A percentile compares a stretch with the other conserved stretches of the same genome.
These are phyloP conservation scores for Littorina saxatilis DNA, from an alignment of 1,140 invertebrate genomes.

Conservation along the genomic window DNA sequence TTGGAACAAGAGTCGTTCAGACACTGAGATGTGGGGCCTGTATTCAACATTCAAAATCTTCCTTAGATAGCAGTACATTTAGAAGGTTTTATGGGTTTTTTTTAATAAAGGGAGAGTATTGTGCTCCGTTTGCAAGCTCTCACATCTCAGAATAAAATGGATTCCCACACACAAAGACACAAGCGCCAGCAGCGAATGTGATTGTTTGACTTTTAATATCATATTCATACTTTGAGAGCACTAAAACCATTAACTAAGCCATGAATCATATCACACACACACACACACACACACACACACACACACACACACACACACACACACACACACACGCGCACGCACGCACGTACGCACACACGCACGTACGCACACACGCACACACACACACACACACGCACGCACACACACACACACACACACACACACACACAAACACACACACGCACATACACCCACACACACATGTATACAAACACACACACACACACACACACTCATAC, in stretches of 20 bases:
- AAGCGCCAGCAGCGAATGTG: too few relatives aligned
- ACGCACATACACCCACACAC: too few relatives aligned
- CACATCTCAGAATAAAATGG: background rate
- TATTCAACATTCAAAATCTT: too few relatives aligned
- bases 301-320: background rate
- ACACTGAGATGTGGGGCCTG: conserved; percentile 82
- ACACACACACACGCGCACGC: background rate
- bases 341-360: background rate
- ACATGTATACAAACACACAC: too few relatives aligned
- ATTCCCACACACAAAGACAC: background rate
- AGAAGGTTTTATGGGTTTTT: too few relatives aligned
- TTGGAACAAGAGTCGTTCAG: conserved; percentile 94
- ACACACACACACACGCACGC: background rate
- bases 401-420: background rate
- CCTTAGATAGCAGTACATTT: too few relatives aligned
- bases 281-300: background rate
- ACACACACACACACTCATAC: too few relatives aligned
- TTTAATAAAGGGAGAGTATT: too few relatives aligned
- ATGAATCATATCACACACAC: background rate
- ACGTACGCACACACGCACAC: background rate
- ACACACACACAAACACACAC: too few relatives aligned
- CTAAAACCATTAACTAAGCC: background rate
- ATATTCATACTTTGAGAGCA: background rate
- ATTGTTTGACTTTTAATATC: too few relatives aligned
- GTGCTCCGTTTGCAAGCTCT: too few relatives aligned